Base-by-base conservation (phyloP, 2,888 invertebrate species). In the Patella depressa region DNA sequence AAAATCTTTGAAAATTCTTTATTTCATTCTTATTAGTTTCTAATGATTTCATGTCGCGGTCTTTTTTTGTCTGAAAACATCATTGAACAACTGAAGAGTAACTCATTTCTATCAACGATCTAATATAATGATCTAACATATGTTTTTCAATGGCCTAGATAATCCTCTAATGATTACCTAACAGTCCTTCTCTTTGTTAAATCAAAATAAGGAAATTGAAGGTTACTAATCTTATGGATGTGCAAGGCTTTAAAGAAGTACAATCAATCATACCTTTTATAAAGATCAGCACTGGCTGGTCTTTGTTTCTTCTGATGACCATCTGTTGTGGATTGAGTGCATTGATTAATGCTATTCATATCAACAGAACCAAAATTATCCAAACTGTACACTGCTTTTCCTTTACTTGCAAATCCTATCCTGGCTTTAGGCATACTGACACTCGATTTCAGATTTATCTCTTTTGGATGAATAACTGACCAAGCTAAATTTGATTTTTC, bases 401-500 rank as follows among this genome's bases (percentile, higher is more conserved):
- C 75, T 34, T 76, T 76, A 53, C 69, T 70, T 5, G 54, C 45
- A 5, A 54, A 72, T 45, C 69, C 70, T 71, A 15, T 53, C 29
- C 17, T 45, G 53, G 29, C 15, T n/a, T n/a, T 73, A 29, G n/a
- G 75, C n/a, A 53, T 71, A 78, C 81, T 80, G 34, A 84, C 70
- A 70, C 84, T 85, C 1, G 86, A 85, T 71, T 83, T 84, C 12
- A 87, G 86, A 70, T 81, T 86, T 2, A 89, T 81, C 70, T 89
- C 89, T n/a, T 88, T 83, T 3, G 84, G 82, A 71, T 88, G 85
- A 77, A 85, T 87, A 0, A 88, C 86, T 24, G 82, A 80, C 89
- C 89, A 89, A 0, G 88, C 87, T 7, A 82, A 84, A 57, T 88
- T 89, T 9, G 89, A 89, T 24, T 83, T 83, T 7, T 84, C 84